Evolutionary conservation across 2,797 vertebrate genomes (phyloP), one percentile per base, ranked within the genome.

Genomic region (Eospalax fontanierii): DNA sequence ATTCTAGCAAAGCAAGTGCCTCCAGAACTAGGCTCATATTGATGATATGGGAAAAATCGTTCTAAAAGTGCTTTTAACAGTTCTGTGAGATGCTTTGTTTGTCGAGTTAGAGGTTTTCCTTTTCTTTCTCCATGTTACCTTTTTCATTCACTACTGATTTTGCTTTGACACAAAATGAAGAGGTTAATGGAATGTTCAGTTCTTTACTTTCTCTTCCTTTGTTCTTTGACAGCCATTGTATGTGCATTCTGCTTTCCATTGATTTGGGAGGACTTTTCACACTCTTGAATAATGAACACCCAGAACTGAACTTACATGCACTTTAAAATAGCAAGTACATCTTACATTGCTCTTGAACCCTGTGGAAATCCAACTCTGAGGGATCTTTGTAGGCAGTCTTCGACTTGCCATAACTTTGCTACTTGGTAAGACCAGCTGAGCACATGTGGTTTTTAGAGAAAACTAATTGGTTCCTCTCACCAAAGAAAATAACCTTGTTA

Each of bases 21-120:
- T 90, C 35, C 12, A 81, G 38, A 92, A 61, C 6, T 84, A 93
- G 21, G 50, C 15, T 96, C 35, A 38, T 43, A 71, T 78, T 54
- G 66, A 38, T 68, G 6, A 43, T 83, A 15, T 93, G 28, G 40
- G 68, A 93, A 95, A 78, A 76, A 1, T 70, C 19, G 89, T 61
- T 92, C 95, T 97, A 98, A 95, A 98, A 95, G 80, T 87, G 75
- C 22, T 97, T 75, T 96, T 79, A 97, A 76, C 57, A 96, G 38
- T 85, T 98, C 70, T 95, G 1, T 83, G 94, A 71, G 19, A 1
- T 74, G 2, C 65, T 14, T 88, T 95, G 19, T 93, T 89, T 24
- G 22, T 78, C 88, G 61, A 57, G 93, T 90, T 92, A 90, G n/a
- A 84, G 3, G 0, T 46, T 92, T 76, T 57, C 28, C 26, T 6